Evolutionary conservation across 2,797 vertebrate species (phyloP).

Genomic region (Chloroceryle inda): DNA sequence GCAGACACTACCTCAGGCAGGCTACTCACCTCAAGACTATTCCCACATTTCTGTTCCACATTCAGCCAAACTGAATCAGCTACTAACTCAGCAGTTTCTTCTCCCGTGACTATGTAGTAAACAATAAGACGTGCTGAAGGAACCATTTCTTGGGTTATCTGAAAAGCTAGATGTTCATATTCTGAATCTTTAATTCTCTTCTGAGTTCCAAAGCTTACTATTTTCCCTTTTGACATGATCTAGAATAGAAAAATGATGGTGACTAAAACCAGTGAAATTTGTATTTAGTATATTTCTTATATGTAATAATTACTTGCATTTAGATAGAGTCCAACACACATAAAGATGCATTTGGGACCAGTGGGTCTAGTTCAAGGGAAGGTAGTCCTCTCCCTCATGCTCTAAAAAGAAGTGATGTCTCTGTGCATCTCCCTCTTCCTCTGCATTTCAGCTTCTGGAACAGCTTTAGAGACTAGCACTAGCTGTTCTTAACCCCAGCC

Average conservation of each 20-base stretch:
- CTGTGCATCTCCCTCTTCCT: neutral
- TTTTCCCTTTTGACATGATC: constrained; percentile 91
- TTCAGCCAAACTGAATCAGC: constrained; percentile 93
- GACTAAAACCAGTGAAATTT: neutral
- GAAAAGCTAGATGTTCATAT: constrained; percentile 83
- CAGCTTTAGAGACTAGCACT: neutral
- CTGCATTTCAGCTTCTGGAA: neutral
- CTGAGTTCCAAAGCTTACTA: constrained; percentile 79
- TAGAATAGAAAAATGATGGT: constrained; percentile 21
- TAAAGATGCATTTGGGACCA: neutral
- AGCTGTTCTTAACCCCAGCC: neutral
- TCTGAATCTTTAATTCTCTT: constrained; percentile 31
- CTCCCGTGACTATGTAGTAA: constrained; percentile 89
- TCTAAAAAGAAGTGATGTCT: neutral
- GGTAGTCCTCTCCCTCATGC: neutral
- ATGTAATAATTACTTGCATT: neutral
- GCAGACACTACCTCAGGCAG: neutral
- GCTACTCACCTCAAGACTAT: constrained; percentile 83
- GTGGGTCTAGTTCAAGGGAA: neutral
- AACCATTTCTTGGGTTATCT: constrained; percentile 88
- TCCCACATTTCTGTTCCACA: constrained; percentile 88
- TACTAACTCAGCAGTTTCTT: constrained; percentile 88
- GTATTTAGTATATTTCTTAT: neutral
- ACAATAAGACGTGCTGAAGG: constrained; percentile 92
- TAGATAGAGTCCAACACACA: neutral